Evolutionary conservation across 2,797 vertebrate species (phyloP).

Genomic region (Microcaecilia unicolor): DNA sequence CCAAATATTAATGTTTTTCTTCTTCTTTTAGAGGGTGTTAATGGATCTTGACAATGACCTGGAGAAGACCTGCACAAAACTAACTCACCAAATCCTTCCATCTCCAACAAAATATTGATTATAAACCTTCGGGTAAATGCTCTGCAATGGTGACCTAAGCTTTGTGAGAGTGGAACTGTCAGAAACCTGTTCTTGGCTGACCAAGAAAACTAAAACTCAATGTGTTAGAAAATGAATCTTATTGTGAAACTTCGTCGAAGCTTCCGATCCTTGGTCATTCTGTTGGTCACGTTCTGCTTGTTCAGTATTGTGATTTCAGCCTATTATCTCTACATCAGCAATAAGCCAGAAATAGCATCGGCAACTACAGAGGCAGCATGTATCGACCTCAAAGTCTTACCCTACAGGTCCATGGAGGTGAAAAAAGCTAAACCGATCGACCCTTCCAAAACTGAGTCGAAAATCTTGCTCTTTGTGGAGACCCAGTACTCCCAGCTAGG

Average conservation of each 20-base stretch:
- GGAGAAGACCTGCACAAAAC: slow-evolving; percentile 21
- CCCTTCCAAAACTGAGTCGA: slow-evolving; percentile 74
- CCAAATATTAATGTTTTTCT: no score
- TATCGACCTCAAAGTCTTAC: slow-evolving; percentile 66
- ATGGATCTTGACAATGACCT: slow-evolving; percentile 21
- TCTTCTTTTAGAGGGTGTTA: slow-evolving; percentile 45
- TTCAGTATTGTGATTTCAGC: slow-evolving; percentile 84
- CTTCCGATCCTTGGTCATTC: slow-evolving; percentile 78
- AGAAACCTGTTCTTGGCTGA: slow-evolving; percentile 28
- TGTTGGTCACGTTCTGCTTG: slow-evolving; percentile 85
- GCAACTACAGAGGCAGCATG: slow-evolving; percentile 70
- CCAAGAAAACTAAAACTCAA: not conserved
- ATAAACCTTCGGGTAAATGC: slow-evolving; percentile 40
- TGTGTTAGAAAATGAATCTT: slow-evolving; percentile 71
- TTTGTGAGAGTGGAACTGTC: slow-evolving; percentile 19
- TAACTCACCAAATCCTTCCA: slow-evolving; percentile 10
- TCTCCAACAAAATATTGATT: slow-evolving; percentile 6
- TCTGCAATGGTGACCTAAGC: slow-evolving; percentile 97
- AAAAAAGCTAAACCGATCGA: slow-evolving; percentile 77
- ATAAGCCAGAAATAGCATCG: slow-evolving; percentile 78
- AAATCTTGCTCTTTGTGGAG: slow-evolving; percentile 84
- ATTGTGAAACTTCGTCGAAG: slow-evolving; percentile 66
- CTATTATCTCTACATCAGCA: slow-evolving; percentile 85
- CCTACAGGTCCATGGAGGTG: slow-evolving; percentile 65
- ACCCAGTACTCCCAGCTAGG: slow-evolving; percentile 94